Conservation (phyloP, 2,888 invertebrate species). For the Polia nebulosa region DNA sequence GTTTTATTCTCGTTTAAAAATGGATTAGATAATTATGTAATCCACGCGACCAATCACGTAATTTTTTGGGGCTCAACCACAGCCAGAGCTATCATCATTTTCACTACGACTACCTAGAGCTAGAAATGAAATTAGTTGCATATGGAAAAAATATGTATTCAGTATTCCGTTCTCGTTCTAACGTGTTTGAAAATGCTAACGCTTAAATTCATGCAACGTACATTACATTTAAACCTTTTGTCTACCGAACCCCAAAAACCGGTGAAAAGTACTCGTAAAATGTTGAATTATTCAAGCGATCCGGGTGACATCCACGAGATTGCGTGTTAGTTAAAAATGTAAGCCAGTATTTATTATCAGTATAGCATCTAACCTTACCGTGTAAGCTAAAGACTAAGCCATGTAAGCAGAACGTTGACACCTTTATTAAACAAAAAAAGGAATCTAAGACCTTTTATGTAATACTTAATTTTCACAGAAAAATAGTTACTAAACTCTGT, state of each 20-base stretch:
- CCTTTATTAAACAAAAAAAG: background rate
- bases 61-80: too few species aligned
- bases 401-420: conserved; percentile 29
- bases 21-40: too few species aligned
- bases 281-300: conserved; percentile 57
- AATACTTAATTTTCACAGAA: too few species aligned
- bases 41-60: too few species aligned
- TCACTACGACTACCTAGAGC: background rate
- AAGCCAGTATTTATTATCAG: conserved; percentile 35
- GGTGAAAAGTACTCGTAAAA: conserved; percentile 51
- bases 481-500: too few species aligned
- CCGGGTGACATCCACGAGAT: conserved; percentile 52
- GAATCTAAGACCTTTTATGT: background rate
- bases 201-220: background rate
- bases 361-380: conserved; percentile 39
- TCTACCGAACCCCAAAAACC: conserved; percentile 44
- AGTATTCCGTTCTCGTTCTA: background rate
- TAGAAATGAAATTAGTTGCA: background rate
- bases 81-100: too few species aligned
- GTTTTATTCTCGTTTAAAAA: too few species aligned
- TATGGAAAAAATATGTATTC: background rate
- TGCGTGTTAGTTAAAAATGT: conserved; percentile 60
- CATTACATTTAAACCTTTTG: background rate
- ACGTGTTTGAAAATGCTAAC: conserved; percentile 12
- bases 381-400: conserved; percentile 6